Evolutionary conservation across 2,797 vertebrate species (phyloP), one percentile per base, ranked within the genome.

Genomic region (Spinus pinus): DNA sequence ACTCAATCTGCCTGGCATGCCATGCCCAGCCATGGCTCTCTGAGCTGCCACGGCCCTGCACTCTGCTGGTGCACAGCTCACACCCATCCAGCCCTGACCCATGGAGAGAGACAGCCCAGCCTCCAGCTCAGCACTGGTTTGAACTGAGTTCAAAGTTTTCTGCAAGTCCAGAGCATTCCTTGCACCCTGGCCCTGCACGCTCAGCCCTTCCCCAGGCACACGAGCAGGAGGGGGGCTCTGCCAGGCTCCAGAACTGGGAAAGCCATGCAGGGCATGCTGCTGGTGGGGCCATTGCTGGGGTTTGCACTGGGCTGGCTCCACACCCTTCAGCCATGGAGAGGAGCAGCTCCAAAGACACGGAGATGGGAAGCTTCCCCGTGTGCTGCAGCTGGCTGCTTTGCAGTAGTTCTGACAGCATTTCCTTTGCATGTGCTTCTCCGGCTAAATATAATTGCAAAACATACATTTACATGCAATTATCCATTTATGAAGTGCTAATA

Each of bases 21-120:
- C 50, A 8, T 42, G 33, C 61, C 69, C 14, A 7, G 46, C 15
- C 42, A 3, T 1, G 13, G 16, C 35, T 31, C 35, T 37, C 16
- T 0, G 5, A n/a, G 35, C 35, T 74, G 41, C 35, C 61, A 31
- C 1, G 0, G 33, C 62, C 54, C 42, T 57, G 70, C 50, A 16
- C 28, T 33, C 39, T 1, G 2, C 69, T 31, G 61, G 21, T 23
- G 56, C 35, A 53, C 22, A 17, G 3, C 6, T 2, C 19, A n/a
- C 50, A 57, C 42, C 16, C 31, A 28, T 1, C 71, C 64, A 33
- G 64, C 86, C 17, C 39, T 10, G 44, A 31, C 6, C 44, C 39
- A 27, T 0, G 1, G 37, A 27, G n/a, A 64, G 16, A 19, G 14
- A 11, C 44, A 50, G n/a, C 21, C 28, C 1, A 0, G 51, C 37